Percentiles rank a stretch among this genome's conserved stretches.
Evolutionary conservation across 2,888 invertebrate genomes (phyloP).

Genomic region (Pyrocoelia pectoralis): DNA sequence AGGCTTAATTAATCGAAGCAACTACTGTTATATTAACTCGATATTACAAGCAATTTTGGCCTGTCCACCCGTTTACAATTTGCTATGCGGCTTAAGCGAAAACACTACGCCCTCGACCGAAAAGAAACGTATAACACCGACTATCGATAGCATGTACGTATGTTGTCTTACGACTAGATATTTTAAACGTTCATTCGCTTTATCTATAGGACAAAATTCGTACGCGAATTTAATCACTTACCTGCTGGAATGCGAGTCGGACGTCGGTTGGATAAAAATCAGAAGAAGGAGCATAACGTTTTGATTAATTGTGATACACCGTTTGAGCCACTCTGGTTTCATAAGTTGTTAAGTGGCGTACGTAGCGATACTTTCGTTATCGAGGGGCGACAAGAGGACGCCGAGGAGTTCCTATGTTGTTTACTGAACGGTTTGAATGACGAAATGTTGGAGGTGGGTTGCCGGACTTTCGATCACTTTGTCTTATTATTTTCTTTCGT

Average conservation of each 20-base stretch:
- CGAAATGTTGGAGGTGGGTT: slow-evolving; percentile 88
- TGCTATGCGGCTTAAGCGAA: slow-evolving; percentile 80
- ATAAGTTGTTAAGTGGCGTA: slow-evolving; percentile 82
- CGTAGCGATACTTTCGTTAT: slow-evolving; percentile 75
- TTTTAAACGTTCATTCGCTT: not conserved
- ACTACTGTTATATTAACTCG: slow-evolving; percentile 97
- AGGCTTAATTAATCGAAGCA: slow-evolving; percentile 91
- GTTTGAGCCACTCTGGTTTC: slow-evolving; percentile 89
- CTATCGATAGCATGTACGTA: slow-evolving; percentile 92
- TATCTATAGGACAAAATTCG: slow-evolving; percentile 70
- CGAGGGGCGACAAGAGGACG: slow-evolving; percentile 95
- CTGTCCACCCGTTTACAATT: slow-evolving; percentile 94
- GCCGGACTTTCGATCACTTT: slow-evolving; percentile 1
- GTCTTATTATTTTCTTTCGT: slow-evolving; percentile 41
- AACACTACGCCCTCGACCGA: slow-evolving; percentile 64
- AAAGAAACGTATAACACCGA: slow-evolving; percentile 72
- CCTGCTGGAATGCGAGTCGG: slow-evolving; percentile 64
- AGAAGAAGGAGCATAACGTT: slow-evolving; percentile 60
- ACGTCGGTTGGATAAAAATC: slow-evolving; percentile 62
- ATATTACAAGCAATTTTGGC: slow-evolving; percentile 93
- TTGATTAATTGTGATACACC: slow-evolving; percentile 75
- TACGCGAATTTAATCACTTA: slow-evolving; percentile 78
- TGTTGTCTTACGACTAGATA: not conserved
- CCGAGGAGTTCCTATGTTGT: slow-evolving; percentile 95
- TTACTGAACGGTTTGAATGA: slow-evolving; percentile 94